Conservation (phyloP, 2,888 invertebrate species). For the Phoronis australis region DNA sequence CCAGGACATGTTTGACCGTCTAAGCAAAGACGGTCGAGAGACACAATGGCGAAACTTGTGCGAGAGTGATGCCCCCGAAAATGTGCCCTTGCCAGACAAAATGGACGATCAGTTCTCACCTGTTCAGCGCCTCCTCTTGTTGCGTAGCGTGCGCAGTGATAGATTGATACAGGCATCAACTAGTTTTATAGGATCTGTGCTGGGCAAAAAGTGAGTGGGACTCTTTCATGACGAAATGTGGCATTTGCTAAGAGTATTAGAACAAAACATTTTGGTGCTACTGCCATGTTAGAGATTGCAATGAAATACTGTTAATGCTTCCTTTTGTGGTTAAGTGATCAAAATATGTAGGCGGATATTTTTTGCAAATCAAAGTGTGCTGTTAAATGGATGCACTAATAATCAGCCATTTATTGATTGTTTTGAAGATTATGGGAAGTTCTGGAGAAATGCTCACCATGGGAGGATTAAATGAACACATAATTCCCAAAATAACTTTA, state of each 20-base stretch:
- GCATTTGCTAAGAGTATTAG: neutral
- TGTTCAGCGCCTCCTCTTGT: slow-evolving; percentile 47
- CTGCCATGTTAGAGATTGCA: neutral
- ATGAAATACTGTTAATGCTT: too few species aligned
- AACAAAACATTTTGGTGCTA: neutral
- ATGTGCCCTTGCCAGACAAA: slow-evolving; percentile 44
- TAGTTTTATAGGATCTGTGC: slow-evolving; percentile 38
- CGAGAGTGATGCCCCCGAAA: slow-evolving; percentile 48
- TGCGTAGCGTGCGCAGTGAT: slow-evolving; percentile 48
- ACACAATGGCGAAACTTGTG: slow-evolving; percentile 51
- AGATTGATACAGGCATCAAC: slow-evolving; percentile 44
- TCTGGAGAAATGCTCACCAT: too few species aligned
- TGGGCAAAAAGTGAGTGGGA: slow-evolving; percentile 44
- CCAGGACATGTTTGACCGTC: slow-evolving; percentile 51
- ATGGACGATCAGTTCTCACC: slow-evolving; percentile 46
- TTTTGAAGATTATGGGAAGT: too few species aligned
- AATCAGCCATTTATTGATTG: too few species aligned
- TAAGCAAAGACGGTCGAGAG: slow-evolving; percentile 50
- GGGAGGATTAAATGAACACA: too few species aligned
- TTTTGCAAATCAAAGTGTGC: too few species aligned
- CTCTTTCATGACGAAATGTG: neutral
- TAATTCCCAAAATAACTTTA: too few species aligned
- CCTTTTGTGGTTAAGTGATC: too few species aligned
- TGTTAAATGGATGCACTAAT: too few species aligned
- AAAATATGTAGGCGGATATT: too few species aligned